A percentile compares a stretch with the other conserved stretches of the same genome.
Conservation (phyloP, 2,797 vertebrate genomes). For the Amniataba percoides region DNA sequence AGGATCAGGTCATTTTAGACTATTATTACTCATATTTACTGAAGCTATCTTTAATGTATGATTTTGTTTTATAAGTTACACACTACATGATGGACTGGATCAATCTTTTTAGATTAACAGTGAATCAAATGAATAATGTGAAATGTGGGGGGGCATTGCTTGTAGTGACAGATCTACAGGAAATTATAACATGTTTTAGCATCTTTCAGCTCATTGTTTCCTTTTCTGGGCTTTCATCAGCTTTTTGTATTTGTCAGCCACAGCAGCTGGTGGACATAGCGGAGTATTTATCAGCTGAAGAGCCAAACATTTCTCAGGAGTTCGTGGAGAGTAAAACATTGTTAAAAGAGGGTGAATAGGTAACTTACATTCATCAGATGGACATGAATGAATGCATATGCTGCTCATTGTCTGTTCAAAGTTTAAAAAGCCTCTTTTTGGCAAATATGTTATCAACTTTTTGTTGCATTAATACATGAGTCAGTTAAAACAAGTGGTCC, state of each 20-base stretch:
- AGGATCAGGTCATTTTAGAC: not conserved
- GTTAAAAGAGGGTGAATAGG: not conserved
- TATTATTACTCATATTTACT: not conserved
- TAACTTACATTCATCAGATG: not conserved
- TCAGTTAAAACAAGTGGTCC: not conserved
- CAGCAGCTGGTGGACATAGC: not conserved
- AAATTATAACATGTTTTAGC: not conserved
- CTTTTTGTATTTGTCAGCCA: too few relatives aligned
- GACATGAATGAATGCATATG: not conserved
- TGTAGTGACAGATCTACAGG: too few relatives aligned
- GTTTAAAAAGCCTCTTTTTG: not conserved
- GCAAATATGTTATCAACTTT: not conserved
- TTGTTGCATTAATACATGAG: not conserved
- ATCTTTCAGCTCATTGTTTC: constrained; percentile 2
- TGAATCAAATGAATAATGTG: too few relatives aligned
- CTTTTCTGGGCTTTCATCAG: not conserved
- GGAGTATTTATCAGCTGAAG: not conserved
- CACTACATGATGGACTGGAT: not conserved
- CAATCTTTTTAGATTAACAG: too few relatives aligned
- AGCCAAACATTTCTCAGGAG: not conserved
- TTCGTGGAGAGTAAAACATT: not conserved
- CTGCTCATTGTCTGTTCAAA: not conserved
- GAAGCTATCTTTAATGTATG: not conserved
- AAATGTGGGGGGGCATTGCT: too few relatives aligned
- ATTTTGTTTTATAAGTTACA: not conserved